phyloP scores from a whole-genome alignment of 1,140 invertebrate species.

The Antheraea mylitta region DNA sequence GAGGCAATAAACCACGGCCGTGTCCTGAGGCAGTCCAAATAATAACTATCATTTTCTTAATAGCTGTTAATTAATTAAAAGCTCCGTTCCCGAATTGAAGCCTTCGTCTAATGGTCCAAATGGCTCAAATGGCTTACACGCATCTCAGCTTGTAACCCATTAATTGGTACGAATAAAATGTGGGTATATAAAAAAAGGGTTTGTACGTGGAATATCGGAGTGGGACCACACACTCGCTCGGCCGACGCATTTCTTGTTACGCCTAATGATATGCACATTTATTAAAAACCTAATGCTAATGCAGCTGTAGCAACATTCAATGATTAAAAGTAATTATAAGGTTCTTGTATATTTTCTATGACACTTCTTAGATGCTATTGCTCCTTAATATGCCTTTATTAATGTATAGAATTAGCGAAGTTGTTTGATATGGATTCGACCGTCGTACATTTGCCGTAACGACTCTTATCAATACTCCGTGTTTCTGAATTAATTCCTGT shows the following conservation, averaged over 20 bases:
- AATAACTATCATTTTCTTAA: slow-evolving; percentile 53
- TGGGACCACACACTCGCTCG: slow-evolving; percentile 67
- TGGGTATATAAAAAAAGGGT: slow-evolving; percentile 40
- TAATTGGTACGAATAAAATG: slow-evolving; percentile 51
- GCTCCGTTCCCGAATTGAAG: slow-evolving; percentile 44
- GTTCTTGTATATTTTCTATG: neutral
- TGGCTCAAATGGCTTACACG: slow-evolving; percentile 57
- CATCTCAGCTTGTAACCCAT: slow-evolving; percentile 43
- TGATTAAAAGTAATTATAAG: neutral
- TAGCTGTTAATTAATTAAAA: slow-evolving; percentile 60
- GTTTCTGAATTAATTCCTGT: too few species aligned
- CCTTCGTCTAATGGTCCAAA: slow-evolving; percentile 55
- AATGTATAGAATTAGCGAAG: too few species aligned
- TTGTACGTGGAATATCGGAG: slow-evolving; percentile 49
- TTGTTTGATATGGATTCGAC: too few species aligned
- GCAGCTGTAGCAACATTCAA: neutral
- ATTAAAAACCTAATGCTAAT: slow-evolving; percentile 48
- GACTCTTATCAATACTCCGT: too few species aligned
- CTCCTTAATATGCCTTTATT: too few species aligned
- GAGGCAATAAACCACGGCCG: slow-evolving; percentile 22
- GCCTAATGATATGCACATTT: slow-evolving; percentile 76
- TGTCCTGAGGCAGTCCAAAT: slow-evolving; percentile 29
- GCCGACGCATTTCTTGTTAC: slow-evolving; percentile 47
- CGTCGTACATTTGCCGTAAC: too few species aligned
- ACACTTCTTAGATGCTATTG: neutral